Conservation (phyloP, 2,888 invertebrate genomes). For the Cactoblastis cactorum region DNA sequence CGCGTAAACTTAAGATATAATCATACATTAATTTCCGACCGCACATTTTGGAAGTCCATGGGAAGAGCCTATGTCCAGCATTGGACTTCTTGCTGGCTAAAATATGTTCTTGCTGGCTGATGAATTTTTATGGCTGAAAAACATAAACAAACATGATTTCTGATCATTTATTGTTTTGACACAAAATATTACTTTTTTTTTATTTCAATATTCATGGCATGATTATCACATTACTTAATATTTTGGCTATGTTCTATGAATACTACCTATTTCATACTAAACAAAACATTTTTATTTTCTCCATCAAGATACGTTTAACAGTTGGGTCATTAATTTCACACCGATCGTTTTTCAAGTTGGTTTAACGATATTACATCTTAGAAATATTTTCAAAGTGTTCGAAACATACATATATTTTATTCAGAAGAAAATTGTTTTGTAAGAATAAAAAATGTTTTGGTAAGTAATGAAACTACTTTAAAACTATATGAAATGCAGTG, state of each 20-base stretch:
- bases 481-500: slow-evolving; percentile 7
- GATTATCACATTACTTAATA: slow-evolving; percentile 64
- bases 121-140: too few species aligned
- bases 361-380: too few species aligned
- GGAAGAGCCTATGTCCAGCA: too few species aligned
- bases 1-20: too few species aligned
- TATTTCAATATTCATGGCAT: slow-evolving; percentile 46
- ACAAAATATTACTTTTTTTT: slow-evolving; percentile 19
- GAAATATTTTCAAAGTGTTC: too few species aligned
- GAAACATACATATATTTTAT: too few species aligned
- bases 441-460: not conserved
- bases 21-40: too few species aligned
- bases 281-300: not conserved
- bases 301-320: not conserved
- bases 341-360: too few species aligned
- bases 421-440: too few species aligned
- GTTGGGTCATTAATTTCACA: not conserved
- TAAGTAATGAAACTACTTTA: slow-evolving; percentile 3
- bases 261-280: not conserved
- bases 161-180: slow-evolving; percentile 29
- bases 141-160: slow-evolving; percentile 12
- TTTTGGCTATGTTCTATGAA: slow-evolving; percentile 14
- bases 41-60: too few species aligned
- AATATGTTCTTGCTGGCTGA: too few species aligned
- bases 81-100: too few species aligned